Evolutionary conservation across 2,113 vertebrate genomes (phyloP).

Genomic region (Gobio gobio): DNA sequence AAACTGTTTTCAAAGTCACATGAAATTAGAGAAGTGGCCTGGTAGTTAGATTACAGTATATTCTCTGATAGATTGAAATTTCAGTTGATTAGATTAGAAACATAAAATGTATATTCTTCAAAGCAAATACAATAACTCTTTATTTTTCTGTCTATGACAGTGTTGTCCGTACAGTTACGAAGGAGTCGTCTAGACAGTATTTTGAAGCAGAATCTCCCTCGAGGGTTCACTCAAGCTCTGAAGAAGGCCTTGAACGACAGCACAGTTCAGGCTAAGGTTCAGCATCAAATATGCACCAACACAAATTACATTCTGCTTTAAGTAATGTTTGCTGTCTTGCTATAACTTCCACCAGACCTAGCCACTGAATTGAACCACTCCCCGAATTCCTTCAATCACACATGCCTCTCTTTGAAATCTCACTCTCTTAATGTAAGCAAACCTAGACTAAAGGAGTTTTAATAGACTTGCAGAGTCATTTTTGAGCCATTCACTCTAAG

Average conservation of each 20-base stretch:
- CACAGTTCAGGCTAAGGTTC: slow-evolving; percentile 82
- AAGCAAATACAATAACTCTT: background rate
- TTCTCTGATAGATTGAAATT: background rate
- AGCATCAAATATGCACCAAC: background rate
- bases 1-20: no score
- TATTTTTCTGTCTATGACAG: slow-evolving; percentile 67
- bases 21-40: no score
- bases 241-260: slow-evolving; percentile 87
- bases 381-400: background rate
- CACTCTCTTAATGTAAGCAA: background rate
- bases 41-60: background rate
- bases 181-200: slow-evolving; percentile 81
- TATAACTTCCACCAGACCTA: background rate
- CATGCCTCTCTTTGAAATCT: background rate
- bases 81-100: background rate
- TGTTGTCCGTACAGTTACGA: slow-evolving; percentile 88
- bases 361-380: background rate
- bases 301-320: background rate
- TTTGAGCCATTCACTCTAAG: background rate
- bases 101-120: background rate
- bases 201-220: slow-evolving; percentile 85
- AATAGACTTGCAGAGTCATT: background rate
- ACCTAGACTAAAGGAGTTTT: background rate
- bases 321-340: background rate
- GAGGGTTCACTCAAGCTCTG: slow-evolving; percentile 86